Conservation (phyloP, 2,797 vertebrate genomes). For the Manis javanica region DNA sequence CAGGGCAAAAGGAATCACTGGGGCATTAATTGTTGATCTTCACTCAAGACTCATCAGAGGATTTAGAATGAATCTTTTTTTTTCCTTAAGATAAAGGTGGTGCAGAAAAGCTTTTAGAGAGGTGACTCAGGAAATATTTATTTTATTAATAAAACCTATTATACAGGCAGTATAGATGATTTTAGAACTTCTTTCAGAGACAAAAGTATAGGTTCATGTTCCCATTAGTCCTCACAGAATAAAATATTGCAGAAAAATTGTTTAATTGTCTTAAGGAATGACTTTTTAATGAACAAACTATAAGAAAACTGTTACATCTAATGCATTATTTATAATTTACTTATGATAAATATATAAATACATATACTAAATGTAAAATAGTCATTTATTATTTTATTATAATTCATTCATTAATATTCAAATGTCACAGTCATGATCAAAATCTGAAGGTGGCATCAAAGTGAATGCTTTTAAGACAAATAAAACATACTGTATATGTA, state of each 20-base stretch:
- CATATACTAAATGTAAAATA: neutral
- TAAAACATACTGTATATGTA: neutral
- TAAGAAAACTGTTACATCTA: neutral
- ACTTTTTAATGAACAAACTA: neutral
- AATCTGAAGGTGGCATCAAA: neutral
- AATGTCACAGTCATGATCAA: neutral
- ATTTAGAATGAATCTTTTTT: neutral
- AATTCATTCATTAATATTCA: neutral
- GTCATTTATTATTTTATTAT: neutral
- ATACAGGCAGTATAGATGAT: neutral
- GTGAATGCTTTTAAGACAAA: neutral
- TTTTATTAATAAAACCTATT: neutral
- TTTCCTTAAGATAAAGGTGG: neutral
- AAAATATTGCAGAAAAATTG: neutral
- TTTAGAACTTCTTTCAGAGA: neutral
- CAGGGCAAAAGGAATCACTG: neutral
- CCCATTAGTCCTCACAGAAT: neutral
- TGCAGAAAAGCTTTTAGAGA: neutral
- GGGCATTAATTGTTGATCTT: neutral
- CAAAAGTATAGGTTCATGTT: neutral
- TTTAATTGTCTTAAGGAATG: neutral
- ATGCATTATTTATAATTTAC: neutral
- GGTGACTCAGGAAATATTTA: neutral
- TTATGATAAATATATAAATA: neutral
- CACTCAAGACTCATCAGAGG: neutral